Percentiles rank a stretch among this genome's conserved stretches.
phyloP scores from a whole-genome alignment of 2,888 invertebrate species.

The Netelia inedita region DNA sequence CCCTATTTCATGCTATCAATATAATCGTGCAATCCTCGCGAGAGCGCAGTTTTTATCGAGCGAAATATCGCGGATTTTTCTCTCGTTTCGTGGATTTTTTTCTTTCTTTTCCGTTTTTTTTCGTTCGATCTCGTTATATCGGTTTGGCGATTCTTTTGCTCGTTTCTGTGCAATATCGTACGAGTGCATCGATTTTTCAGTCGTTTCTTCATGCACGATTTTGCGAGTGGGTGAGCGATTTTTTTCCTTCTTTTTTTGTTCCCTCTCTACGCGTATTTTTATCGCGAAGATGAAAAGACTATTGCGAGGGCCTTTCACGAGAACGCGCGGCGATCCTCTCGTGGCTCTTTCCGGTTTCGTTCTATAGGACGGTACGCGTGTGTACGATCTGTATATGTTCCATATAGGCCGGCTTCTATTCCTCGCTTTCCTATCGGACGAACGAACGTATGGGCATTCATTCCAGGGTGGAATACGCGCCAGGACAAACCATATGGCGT shows the following conservation, averaged over 20 bases:
- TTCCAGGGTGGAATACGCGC: constrained; percentile 61
- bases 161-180: constrained; percentile 26
- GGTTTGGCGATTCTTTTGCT: constrained; percentile 25
- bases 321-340: constrained; percentile 63
- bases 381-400: constrained; percentile 8
- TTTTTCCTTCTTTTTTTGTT: constrained; percentile 13
- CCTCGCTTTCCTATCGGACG: constrained; percentile 59
- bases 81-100: constrained; percentile 24
- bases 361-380: constrained; percentile 17
- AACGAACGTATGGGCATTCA: constrained; percentile 64
- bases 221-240: constrained; percentile 16
- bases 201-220: constrained; percentile 22
- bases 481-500: constrained; percentile 37
- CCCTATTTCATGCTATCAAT: constrained; percentile 76
- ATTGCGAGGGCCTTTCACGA: constrained; percentile 70
- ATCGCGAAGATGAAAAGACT: constrained; percentile 75
- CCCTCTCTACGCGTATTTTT: constrained; percentile 68
- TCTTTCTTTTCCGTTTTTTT: constrained; percentile 30
- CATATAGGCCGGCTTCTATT: constrained; percentile 64
- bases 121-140: constrained; percentile 24
- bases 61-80: constrained; percentile 77
- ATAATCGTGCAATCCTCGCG: constrained; percentile 63
- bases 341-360: constrained; percentile 46
- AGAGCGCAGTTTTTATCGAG: constrained; percentile 73
- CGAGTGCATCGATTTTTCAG: constrained; percentile 32